phyloP scores from a whole-genome alignment of 2,113 vertebrate species.

The Gobio gobio region DNA sequence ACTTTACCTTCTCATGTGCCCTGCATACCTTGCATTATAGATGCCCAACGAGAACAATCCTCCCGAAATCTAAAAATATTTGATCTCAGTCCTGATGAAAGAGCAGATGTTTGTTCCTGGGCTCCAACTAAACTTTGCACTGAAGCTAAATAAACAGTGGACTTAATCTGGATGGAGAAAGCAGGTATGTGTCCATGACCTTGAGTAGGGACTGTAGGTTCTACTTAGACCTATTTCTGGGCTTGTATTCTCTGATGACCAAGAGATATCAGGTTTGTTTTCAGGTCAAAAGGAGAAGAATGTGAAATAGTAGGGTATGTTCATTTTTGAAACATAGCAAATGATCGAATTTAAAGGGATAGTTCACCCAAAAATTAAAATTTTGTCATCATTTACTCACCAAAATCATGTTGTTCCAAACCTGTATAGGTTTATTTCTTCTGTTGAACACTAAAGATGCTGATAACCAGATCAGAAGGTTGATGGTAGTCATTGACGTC shows the following conservation, averaged over 20 bases:
- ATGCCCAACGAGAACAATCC: conserved; percentile 30
- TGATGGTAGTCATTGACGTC: no score
- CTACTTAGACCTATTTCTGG: conserved; percentile 57
- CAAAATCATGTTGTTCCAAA: no score
- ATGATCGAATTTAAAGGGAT: no score
- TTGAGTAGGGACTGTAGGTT: conserved; percentile 51
- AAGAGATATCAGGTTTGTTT: conserved; percentile 48
- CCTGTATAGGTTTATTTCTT: no score
- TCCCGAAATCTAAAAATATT: conserved; percentile 22
- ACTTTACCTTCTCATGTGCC: conserved; percentile 56
- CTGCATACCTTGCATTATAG: conserved; percentile 53
- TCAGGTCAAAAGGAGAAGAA: conserved; percentile 17
- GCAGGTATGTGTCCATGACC: conserved; percentile 49
- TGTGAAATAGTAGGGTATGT: background rate
- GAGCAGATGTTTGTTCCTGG: background rate
- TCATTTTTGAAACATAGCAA: background rate
- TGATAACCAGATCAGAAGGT: no score
- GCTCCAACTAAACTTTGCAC: background rate
- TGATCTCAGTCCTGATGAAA: background rate
- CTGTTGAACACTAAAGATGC: no score
- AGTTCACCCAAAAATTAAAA: no score
- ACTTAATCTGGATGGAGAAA: conserved; percentile 11
- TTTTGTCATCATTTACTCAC: no score
- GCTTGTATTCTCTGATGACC: conserved; percentile 53
- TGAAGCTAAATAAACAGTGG: background rate